phyloP scores from a whole-genome alignment of 2,113 vertebrate genomes.

The Fulica atra region DNA sequence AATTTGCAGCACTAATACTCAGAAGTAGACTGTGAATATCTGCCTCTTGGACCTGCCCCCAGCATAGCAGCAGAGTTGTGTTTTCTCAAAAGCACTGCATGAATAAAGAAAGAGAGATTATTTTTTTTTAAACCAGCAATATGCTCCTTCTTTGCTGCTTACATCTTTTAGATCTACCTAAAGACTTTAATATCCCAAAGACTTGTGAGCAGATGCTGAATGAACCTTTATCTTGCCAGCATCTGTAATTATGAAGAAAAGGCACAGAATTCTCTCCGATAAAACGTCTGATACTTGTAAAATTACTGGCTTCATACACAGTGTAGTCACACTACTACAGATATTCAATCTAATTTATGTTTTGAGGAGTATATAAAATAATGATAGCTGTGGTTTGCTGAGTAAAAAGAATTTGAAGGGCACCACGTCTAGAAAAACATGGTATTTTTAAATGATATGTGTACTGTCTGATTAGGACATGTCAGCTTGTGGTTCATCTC shows the following conservation, averaged over 20 bases:
- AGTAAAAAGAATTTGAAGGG: background rate
- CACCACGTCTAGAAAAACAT: background rate
- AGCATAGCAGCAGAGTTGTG: background rate
- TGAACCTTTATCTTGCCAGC: background rate
- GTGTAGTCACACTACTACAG: background rate
- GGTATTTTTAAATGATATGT: background rate
- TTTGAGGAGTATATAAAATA: background rate
- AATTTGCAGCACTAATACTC: background rate
- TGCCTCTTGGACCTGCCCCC: background rate
- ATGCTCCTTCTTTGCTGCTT: background rate
- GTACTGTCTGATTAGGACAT: background rate
- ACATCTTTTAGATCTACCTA: background rate
- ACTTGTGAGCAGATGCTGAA: background rate
- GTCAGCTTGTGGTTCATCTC: background rate
- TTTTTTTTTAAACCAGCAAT: background rate
- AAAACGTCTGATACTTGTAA: background rate
- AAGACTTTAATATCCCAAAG: background rate
- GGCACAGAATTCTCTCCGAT: background rate
- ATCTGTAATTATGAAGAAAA: conserved; percentile 4
- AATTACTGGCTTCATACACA: background rate
- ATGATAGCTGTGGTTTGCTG: background rate
- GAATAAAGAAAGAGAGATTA: accelerated
- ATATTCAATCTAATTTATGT: background rate
- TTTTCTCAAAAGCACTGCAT: background rate
- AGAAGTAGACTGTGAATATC: background rate